Conservation (phyloP, 1,140 invertebrate genomes). For the Steinernema feltiae region DNA sequence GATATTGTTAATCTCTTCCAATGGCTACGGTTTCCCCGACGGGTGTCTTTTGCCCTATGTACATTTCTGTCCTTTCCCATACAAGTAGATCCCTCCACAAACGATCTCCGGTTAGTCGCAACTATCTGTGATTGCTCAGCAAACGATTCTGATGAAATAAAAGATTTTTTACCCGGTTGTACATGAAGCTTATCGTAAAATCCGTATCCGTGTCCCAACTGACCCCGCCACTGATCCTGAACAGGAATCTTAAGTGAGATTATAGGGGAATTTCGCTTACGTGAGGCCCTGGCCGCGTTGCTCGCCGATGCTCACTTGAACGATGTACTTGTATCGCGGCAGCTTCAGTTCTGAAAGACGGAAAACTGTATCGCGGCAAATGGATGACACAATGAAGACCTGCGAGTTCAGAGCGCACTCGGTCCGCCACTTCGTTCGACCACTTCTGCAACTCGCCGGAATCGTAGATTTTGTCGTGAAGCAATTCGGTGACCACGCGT, state of each 20-base stretch:
- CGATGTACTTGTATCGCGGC: slow-evolving; percentile 24
- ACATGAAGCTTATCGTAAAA: background rate
- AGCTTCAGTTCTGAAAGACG: slow-evolving; percentile 14
- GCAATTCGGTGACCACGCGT: background rate
- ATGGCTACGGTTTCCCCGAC: slow-evolving; percentile 1
- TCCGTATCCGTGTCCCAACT: background rate
- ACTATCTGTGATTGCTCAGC: background rate
- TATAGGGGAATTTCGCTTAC: background rate
- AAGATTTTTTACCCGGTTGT: background rate
- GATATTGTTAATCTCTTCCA: background rate
- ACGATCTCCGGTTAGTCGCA: background rate
- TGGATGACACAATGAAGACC: background rate
- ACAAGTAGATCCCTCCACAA: background rate
- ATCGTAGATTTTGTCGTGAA: slow-evolving; percentile 60
- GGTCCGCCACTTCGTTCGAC: slow-evolving; percentile 59
- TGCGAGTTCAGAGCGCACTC: background rate
- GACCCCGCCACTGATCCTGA: background rate
- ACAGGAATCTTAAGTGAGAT: background rate
- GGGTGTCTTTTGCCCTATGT: background rate
- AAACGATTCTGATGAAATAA: background rate
- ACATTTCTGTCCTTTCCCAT: background rate
- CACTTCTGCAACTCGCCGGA: slow-evolving; percentile 86
- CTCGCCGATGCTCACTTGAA: slow-evolving; percentile 17
- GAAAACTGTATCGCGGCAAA: background rate
- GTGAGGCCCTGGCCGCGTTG: slow-evolving; percentile 20